These are phyloP conservation scores for Regulus satrapa DNA, from an alignment of 2,113 vertebrate genomes.

Conservation along the genomic window DNA sequence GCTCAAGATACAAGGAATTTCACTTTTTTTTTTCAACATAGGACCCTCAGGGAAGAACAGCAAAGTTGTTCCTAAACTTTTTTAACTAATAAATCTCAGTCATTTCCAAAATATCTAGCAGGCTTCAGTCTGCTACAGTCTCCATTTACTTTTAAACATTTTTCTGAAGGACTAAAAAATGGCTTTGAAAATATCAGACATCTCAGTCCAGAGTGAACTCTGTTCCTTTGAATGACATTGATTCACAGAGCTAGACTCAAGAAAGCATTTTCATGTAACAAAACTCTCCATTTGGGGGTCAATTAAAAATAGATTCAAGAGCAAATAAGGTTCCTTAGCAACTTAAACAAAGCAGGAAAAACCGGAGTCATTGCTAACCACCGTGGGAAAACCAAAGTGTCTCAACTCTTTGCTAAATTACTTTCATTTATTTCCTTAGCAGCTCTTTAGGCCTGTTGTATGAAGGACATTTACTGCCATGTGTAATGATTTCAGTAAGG, in stretches of 20 bases:
- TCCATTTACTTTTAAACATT: neutral
- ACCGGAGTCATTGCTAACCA: neutral
- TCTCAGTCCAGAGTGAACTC: neutral
- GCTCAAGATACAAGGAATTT: neutral
- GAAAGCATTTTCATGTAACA: neutral
- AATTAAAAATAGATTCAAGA: constrained; percentile 26
- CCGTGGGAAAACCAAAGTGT: neutral
- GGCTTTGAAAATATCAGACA: neutral
- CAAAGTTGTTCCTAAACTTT: neutral
- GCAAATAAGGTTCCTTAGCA: constrained; percentile 24
- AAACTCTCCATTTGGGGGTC: neutral
- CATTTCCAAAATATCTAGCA: neutral
- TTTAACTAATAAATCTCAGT: neutral
- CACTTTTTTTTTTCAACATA: neutral
- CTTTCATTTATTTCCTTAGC: constrained; percentile 1
- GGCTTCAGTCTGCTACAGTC: neutral
- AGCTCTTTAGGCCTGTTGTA: neutral
- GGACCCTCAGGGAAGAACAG: neutral
- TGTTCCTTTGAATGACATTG: neutral
- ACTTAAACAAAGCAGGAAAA: constrained; percentile 8
- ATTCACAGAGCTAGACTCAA: neutral
- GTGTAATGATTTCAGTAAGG: neutral
- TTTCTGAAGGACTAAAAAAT: neutral
- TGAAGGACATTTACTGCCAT: neutral
- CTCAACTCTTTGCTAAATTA: neutral